A percentile compares a stretch with the other conserved stretches of the same genome.
These are phyloP conservation scores for Onchidella celtica DNA, from an alignment of 2,888 invertebrate species.

Conservation along the genomic window DNA sequence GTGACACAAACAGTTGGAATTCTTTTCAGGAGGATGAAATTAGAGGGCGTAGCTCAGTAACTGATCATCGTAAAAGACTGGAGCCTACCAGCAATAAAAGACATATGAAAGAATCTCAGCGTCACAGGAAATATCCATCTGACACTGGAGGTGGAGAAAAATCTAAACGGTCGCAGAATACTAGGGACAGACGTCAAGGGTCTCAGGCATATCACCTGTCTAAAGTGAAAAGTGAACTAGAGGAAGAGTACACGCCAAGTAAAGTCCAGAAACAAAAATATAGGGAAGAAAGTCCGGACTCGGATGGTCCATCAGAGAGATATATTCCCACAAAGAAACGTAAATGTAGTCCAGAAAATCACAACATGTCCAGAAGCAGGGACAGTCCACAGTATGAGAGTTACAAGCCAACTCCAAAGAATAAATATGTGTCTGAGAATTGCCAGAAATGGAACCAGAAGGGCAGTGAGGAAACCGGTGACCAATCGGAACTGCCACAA, in stretches of 20 bases:
- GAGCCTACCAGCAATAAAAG: neutral
- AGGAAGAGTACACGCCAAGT: neutral
- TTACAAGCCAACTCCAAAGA: too few species aligned
- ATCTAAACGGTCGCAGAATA: too few species aligned
- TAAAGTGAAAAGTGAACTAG: neutral
- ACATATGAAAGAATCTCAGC: neutral
- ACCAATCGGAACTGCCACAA: neutral
- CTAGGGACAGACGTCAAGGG: neutral
- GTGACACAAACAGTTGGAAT: constrained; percentile 40
- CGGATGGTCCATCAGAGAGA: neutral
- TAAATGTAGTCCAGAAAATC: neutral
- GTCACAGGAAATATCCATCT: neutral
- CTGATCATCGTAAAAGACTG: neutral
- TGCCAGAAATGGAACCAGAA: too few species aligned
- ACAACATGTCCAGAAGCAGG: neutral
- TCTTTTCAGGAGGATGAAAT: constrained; percentile 14
- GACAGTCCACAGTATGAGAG: neutral
- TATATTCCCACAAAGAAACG: neutral
- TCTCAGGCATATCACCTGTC: neutral
- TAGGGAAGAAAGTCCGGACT: neutral
- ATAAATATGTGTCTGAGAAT: too few species aligned
- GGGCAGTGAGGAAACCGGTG: too few species aligned
- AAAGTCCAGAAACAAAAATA: neutral
- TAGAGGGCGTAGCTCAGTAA: too few species aligned
- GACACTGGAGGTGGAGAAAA: neutral